Evolutionary conservation across 2,888 invertebrate species (phyloP), one percentile per base, ranked within the genome.

Genomic region (Mythimna pallens): DNA sequence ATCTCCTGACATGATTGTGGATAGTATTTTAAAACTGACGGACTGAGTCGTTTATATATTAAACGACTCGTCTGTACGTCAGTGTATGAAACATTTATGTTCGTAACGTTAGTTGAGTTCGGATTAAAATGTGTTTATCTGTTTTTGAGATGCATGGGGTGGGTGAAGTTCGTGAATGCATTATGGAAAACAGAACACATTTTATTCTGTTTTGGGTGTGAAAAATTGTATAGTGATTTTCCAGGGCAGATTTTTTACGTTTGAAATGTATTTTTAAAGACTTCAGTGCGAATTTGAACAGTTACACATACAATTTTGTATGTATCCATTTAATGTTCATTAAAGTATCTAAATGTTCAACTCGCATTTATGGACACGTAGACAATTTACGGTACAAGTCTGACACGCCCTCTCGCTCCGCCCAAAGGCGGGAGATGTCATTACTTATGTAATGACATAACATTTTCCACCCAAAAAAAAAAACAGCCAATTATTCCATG

Each of bases 81-180:
- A 69, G 69, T 57, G 54, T 55, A 55, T 12, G 34, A 9, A 58
- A 47, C 43, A 52, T 34, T 36, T 5, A 22, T 22, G 65, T 36
- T 43, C 7, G 52, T 54, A n/a, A 54, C 17, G 54, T 22, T 17
- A 63, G 64, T 58, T 14, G 57, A 66, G 69, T 76, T 57, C 70
- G 54, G 72, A 84, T 85, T 78, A 85, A 86, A 82, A 81, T 74
- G 73, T 79, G 67, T 76, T 73, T 79, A 81, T 77, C 73, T 61
- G 54, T 81, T 68, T 84, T 73, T 67, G 59, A 72, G 47, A 73
- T 64, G 65, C 57, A 70, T 75, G 22, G 67, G 22, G 62, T 36
- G 50, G 36, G 34, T 30, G 36, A 80, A 83, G 64, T 80, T 82
- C 6, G 30, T 57, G 66, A 59, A 68, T 64, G 59, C 59, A 78